A percentile compares a stretch with the other conserved stretches of the same genome.
Conservation (phyloP, 53 echinoderm and acorn worm genomes). For the Apostichopus leukothele region DNA sequence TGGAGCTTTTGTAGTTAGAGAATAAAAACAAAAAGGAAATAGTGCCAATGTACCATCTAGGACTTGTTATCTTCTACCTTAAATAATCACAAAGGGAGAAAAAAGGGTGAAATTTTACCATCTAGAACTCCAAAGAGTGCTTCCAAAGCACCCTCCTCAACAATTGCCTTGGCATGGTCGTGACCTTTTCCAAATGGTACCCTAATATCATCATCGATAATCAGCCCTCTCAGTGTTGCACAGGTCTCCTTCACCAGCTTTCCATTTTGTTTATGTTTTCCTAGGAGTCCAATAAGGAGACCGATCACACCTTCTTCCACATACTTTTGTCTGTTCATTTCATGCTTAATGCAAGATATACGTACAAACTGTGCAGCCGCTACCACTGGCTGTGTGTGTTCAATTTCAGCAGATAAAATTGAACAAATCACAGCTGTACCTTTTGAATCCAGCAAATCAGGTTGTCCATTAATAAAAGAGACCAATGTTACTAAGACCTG, state of each 20-base stretch:
- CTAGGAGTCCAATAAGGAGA: constrained; percentile 57
- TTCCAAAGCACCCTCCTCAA: constrained; percentile 82
- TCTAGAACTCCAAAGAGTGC: constrained; percentile 58
- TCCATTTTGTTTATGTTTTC: constrained; percentile 39
- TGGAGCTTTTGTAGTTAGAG: too few species aligned
- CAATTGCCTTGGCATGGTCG: constrained; percentile 95
- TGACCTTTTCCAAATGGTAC: constrained; percentile 96
- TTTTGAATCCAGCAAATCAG: constrained; percentile 70
- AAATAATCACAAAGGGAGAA: neutral
- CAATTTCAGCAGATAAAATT: neutral
- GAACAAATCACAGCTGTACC: constrained; percentile 63
- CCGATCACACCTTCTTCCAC: constrained; percentile 72
- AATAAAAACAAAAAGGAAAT: neutral
- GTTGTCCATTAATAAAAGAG: constrained; percentile 86
- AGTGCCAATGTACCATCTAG: too few species aligned
- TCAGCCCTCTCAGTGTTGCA: constrained; percentile 65
- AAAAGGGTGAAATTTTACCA: constrained; percentile 37
- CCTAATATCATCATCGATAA: constrained; percentile 86
- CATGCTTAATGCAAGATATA: constrained; percentile 87
- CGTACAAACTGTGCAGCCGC: constrained; percentile 59
- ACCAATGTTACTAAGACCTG: constrained; percentile 53
- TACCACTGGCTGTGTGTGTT: neutral
- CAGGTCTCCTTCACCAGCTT: constrained; percentile 67
- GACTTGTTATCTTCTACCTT: neutral
- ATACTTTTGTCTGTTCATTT: constrained; percentile 76